phyloP scores from a whole-genome alignment of 2,113 vertebrate species.

The Pedetes capensis region DNA sequence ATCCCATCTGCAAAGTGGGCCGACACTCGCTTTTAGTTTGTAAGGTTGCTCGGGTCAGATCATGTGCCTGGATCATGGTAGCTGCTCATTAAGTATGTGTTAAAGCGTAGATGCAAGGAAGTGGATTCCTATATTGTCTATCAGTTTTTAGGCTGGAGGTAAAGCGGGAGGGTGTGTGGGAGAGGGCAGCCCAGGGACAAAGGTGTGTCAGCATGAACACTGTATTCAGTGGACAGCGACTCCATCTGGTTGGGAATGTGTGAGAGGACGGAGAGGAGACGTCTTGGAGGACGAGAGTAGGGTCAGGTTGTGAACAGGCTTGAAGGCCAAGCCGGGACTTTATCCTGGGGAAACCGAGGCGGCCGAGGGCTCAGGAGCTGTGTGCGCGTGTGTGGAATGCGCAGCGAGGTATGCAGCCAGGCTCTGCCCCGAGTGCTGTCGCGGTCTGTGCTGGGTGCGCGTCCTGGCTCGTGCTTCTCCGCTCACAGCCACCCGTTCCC shows the following conservation, averaged over 20 bases:
- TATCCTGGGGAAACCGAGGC: background rate
- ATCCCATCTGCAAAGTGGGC: background rate
- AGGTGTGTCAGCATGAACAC: accelerated
- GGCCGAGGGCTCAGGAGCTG: background rate
- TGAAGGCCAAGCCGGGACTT: background rate
- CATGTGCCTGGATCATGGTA: accelerated
- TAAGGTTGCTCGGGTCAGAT: background rate
- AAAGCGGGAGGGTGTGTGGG: background rate
- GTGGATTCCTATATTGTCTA: background rate
- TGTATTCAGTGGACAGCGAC: background rate
- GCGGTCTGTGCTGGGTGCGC: accelerated
- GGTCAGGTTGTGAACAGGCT: background rate
- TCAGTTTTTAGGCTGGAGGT: background rate
- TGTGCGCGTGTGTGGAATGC: background rate
- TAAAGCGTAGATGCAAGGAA: background rate
- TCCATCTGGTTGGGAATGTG: background rate
- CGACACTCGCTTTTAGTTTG: background rate
- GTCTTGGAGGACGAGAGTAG: background rate
- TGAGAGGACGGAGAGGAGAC: background rate
- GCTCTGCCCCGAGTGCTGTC: accelerated
- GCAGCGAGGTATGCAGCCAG: background rate
- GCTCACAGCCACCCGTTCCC: background rate
- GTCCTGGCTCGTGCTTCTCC: background rate
- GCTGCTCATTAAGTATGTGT: background rate
- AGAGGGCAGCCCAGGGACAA: background rate